These are phyloP conservation scores for Lottia gigantea DNA, from an alignment of 2,888 invertebrate species.

Conservation along the genomic window DNA sequence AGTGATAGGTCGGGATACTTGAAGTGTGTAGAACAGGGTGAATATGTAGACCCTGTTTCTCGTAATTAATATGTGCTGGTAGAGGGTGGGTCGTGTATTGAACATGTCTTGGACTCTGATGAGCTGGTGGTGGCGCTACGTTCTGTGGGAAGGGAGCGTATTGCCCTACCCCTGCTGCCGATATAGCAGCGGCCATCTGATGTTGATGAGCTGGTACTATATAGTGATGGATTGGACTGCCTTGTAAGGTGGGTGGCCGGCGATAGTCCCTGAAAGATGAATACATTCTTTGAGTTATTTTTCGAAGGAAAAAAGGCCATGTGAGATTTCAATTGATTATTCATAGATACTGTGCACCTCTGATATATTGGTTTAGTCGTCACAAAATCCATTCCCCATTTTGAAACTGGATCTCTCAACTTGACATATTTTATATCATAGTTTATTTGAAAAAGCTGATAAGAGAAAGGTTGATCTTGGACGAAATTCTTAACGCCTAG, in stretches of 20 bases:
- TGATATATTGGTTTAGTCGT: too few relatives aligned
- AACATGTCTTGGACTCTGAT: slow-evolving; percentile 75
- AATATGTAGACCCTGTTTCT: slow-evolving; percentile 65
- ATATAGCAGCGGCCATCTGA: slow-evolving; percentile 53
- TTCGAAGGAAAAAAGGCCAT: too few relatives aligned
- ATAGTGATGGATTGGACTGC: slow-evolving; percentile 64
- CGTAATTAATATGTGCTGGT: slow-evolving; percentile 75
- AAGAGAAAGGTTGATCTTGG: too few relatives aligned
- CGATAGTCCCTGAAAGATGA: slow-evolving; percentile 71
- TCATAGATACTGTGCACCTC: too few relatives aligned
- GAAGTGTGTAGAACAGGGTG: slow-evolving; percentile 68
- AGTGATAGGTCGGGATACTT: slow-evolving; percentile 48
- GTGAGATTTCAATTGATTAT: too few relatives aligned
- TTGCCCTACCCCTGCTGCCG: slow-evolving; percentile 53
- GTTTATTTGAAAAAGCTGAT: too few relatives aligned
- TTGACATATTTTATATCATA: too few relatives aligned
- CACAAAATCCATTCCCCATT: too few relatives aligned
- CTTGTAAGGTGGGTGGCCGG: slow-evolving; percentile 68
- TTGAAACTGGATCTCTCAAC: too few relatives aligned
- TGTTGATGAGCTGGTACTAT: slow-evolving; percentile 65
- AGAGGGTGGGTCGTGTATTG: slow-evolving; percentile 79
- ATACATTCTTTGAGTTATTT: too few relatives aligned
- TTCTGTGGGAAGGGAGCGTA: slow-evolving; percentile 61
- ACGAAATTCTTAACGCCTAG: too few relatives aligned
- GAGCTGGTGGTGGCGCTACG: slow-evolving; percentile 84